A percentile compares a stretch with the other conserved stretches of the same genome.
These are phyloP conservation scores for Cheirogaleus medius DNA, from an alignment of 2,113 vertebrate species.

Conservation along the genomic window DNA sequence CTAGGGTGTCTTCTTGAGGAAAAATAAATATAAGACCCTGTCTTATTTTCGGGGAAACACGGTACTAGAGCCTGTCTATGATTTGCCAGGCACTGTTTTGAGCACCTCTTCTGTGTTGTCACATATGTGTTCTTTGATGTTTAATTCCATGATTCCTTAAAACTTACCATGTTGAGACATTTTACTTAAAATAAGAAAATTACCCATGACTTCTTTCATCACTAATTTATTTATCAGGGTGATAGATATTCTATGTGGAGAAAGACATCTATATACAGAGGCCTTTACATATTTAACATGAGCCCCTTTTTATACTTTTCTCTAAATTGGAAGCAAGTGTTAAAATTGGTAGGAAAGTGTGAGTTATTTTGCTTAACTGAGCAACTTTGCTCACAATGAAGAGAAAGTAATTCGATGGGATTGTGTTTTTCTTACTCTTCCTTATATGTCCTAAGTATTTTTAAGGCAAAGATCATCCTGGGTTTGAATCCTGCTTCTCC, in stretches of 20 bases:
- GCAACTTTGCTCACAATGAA: not conserved
- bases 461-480: not conserved
- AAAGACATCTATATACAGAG: not conserved
- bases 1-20: too few relatives aligned
- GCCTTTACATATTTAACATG: not conserved
- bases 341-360: slow-evolving; percentile 21
- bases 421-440: not conserved
- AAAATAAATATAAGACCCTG: too few relatives aligned
- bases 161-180: not conserved
- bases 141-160: slow-evolving; percentile 5
- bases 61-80: not conserved
- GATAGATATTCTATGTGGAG: not conserved
- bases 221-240: not conserved
- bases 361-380: slow-evolving; percentile 27
- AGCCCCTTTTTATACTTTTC: not conserved
- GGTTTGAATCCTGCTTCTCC: not conserved
- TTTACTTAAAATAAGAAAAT: slow-evolving; percentile 8
- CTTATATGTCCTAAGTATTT: not conserved
- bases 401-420: not conserved
- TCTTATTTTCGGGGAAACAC: too few relatives aligned
- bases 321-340: slow-evolving; percentile 32
- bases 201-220: not conserved
- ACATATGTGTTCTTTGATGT: not conserved
- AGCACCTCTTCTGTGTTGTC: not conserved
- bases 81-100: not conserved